Percentiles rank a stretch among this genome's conserved stretches.
These are phyloP conservation scores for Ploceus nigricollis DNA, from an alignment of 2,113 vertebrate genomes.

Conservation along the genomic window DNA sequence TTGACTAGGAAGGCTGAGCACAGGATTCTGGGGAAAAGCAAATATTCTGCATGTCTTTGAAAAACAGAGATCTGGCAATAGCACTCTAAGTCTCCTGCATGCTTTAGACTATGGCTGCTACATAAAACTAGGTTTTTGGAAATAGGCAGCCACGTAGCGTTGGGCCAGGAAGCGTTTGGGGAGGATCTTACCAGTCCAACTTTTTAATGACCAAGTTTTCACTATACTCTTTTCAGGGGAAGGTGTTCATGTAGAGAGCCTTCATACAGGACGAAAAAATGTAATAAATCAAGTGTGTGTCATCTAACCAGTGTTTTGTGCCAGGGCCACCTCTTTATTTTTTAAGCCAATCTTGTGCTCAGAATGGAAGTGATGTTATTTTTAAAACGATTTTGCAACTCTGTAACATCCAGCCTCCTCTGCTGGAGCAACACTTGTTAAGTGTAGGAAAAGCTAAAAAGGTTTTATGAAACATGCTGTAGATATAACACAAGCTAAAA, in stretches of 20 bases:
- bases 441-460: neutral
- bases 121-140: neutral
- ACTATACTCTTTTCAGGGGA: neutral
- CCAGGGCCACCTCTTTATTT: neutral
- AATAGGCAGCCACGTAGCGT: neutral
- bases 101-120: neutral
- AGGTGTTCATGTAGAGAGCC: neutral
- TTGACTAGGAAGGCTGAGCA: neutral
- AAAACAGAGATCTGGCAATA: neutral
- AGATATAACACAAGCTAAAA: neutral
- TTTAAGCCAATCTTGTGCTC: neutral
- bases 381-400: neutral
- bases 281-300: neutral
- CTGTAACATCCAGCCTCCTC: neutral
- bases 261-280: neutral
- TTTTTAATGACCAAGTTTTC: neutral
- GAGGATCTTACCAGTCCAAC: neutral
- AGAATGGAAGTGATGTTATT: neutral
- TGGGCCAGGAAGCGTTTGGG: neutral
- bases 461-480: neutral
- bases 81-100: neutral
- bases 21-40: neutral
- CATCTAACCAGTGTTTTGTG: neutral
- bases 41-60: neutral
- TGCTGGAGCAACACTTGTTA: neutral